phyloP scores from a whole-genome alignment of 2,113 vertebrate species.

The Megaleporinus macrocephalus region DNA sequence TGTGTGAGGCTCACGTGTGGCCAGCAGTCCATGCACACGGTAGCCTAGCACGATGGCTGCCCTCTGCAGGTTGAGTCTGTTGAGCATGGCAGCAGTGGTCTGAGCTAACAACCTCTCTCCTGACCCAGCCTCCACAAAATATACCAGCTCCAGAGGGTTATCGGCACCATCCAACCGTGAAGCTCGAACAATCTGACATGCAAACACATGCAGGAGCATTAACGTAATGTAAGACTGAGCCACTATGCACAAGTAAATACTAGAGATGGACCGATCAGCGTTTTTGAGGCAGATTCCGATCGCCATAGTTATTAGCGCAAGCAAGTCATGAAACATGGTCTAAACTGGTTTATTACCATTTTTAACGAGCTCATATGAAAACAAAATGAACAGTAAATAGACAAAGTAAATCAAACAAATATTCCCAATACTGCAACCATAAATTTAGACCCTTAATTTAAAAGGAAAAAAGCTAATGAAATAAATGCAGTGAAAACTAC shows the following conservation, averaged over 20 bases:
- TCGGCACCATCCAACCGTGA: slow-evolving; percentile 82
- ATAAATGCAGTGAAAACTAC: too few species aligned
- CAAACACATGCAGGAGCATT: background rate
- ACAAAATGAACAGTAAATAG: too few species aligned
- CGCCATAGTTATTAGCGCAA: too few species aligned
- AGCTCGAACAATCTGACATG: slow-evolving; percentile 87
- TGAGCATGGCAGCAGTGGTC: slow-evolving; percentile 85
- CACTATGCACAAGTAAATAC: background rate
- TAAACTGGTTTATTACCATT: too few species aligned
- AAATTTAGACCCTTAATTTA: too few species aligned
- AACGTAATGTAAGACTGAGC: background rate
- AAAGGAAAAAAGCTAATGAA: too few species aligned
- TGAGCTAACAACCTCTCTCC: slow-evolving; percentile 85
- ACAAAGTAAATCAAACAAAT: too few species aligned
- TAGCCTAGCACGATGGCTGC: slow-evolving; percentile 95
- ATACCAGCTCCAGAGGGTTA: slow-evolving; percentile 88
- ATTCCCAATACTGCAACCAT: too few species aligned
- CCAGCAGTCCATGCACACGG: slow-evolving; percentile 86
- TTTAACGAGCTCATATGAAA: too few species aligned
- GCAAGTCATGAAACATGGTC: too few species aligned
- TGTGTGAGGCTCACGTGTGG: slow-evolving; percentile 75
- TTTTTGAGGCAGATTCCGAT: too few species aligned
- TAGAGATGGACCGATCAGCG: too few species aligned
- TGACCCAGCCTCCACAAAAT: slow-evolving; percentile 90
- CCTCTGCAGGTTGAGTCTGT: slow-evolving; percentile 90